These are phyloP conservation scores for Nibea albiflora DNA, from an alignment of 2,113 vertebrate species.

Conservation along the genomic window DNA sequence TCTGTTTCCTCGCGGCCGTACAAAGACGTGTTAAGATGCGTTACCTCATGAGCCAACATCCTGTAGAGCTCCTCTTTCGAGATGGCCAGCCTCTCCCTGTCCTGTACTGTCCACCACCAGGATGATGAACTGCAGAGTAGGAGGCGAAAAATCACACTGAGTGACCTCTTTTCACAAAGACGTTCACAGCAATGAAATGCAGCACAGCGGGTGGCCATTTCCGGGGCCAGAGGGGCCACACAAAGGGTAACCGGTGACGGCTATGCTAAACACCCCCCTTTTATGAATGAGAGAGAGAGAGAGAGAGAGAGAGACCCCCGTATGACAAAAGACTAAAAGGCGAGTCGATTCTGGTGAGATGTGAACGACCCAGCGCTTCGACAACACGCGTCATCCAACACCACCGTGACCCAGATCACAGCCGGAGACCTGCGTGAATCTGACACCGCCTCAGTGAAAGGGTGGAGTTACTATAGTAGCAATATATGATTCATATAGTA, in stretches of 20 bases:
- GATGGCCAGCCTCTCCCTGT: conserved; percentile 96
- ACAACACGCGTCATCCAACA: background rate
- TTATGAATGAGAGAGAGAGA: conserved; percentile 34
- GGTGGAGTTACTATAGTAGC: background rate
- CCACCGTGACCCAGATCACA: conserved; percentile 22
- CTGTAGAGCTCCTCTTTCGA: conserved; percentile 98
- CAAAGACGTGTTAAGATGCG: conserved; percentile 32
- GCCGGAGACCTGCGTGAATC: background rate
- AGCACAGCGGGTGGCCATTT: conserved; percentile 51
- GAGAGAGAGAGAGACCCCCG: conserved; percentile 15
- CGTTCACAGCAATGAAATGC: conserved; percentile 43
- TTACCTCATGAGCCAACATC: conserved; percentile 99
- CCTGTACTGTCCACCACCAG: conserved; percentile 99
- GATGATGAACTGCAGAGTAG: conserved; percentile 91
- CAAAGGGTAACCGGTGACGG: conserved; percentile 37
- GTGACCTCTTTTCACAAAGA: conserved; percentile 39
- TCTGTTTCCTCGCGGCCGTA: background rate
- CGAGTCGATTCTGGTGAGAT: conserved; percentile 11
- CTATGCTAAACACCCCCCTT: conserved; percentile 43
- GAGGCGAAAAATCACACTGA: conserved; percentile 11
- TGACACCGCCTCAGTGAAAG: background rate
- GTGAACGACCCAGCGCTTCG: conserved; percentile 20
- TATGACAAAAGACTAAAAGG: conserved; percentile 55
- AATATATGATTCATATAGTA: background rate
- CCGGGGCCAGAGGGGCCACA: conserved; percentile 30